Base-by-base conservation (phyloP, 2,888 invertebrate genomes). In the Osmoderma eremita region DNA sequence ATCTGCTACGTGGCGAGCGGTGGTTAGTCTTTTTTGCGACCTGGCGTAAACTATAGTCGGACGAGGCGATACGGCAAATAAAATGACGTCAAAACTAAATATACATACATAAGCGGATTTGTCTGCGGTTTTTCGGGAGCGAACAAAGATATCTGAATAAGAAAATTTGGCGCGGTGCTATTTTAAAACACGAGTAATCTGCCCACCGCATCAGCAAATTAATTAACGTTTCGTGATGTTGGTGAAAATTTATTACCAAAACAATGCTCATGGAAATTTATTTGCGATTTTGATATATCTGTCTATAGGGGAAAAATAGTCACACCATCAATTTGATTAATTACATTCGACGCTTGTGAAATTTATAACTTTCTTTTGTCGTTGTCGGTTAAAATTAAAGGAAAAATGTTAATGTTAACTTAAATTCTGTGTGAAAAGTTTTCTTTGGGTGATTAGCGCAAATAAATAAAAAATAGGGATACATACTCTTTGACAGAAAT, bases 51-150 rank as follows among this genome's bases (percentile, higher is more conserved):
- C 42, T 36, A 8, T 36, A 58, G 24, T 24, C 24, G 24, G 24
- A 6, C 45, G 42, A 4, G 41, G 42, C 24, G 30, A 61, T 61
- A 61, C 58, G 45, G 58, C 58, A 61, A 61, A 61, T 61, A 61
- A 61, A 61, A 22, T 61, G 58, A 61, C 45, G 58, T 61, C 58
- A 61, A 45, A 61, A 61, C 45, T 61, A 61, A 61, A 61, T 45
- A 58, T 58, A 58, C 58, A 58, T n/a, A n/a, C n/a, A n/a, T n/a
- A 58, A 61, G 58, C 45, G 30, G 30, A 61, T 61, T 61, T 45
- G 58, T 30, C 45, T 24, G 41, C 20, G 58, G 58, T 45, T 61
- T 53, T 51, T 61, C 13, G 45, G 5, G 30, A 48, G 24, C 10
- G 30, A 30, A 61, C 58, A 61, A 61, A 61, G 45, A 45, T 45